These are phyloP conservation scores for Epistrophe grossulariae DNA, from an alignment of 2,888 invertebrate genomes.

Conservation along the genomic window DNA sequence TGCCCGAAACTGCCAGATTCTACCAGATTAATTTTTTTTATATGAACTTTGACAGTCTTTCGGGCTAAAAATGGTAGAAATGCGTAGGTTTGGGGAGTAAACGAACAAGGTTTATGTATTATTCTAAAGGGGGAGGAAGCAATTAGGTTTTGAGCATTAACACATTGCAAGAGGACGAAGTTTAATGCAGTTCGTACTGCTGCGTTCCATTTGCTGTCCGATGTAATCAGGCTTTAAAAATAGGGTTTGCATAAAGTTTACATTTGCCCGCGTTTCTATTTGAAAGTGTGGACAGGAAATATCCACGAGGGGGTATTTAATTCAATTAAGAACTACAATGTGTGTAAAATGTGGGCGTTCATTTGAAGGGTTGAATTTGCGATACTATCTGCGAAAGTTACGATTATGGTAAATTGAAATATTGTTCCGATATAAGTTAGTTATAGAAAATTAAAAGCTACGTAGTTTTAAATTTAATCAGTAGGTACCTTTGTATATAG, in stretches of 20 bases:
- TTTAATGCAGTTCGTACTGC: slow-evolving; percentile 52
- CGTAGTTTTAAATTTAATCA: not conserved
- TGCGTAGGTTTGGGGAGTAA: too few species aligned
- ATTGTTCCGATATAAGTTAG: slow-evolving; percentile 23
- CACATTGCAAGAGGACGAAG: slow-evolving; percentile 57
- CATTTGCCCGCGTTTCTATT: slow-evolving; percentile 42
- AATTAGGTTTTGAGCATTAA: slow-evolving; percentile 73
- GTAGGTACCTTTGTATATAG: not conserved
- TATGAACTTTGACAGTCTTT: too few species aligned
- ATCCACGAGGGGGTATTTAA: slow-evolving; percentile 51
- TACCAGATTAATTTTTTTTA: too few species aligned
- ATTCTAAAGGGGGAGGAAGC: slow-evolving; percentile 52
- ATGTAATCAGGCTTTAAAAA: slow-evolving; percentile 40
- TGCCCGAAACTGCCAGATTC: too few species aligned
- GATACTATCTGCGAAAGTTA: slow-evolving; percentile 58
- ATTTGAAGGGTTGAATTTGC: slow-evolving; percentile 43
- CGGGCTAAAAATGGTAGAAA: too few species aligned
- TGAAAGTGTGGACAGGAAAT: slow-evolving; percentile 49
- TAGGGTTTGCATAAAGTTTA: slow-evolving; percentile 18
- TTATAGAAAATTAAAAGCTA: slow-evolving; percentile 5
- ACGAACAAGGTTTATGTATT: too few species aligned
- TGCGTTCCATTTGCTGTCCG: slow-evolving; percentile 64
- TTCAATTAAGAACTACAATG: slow-evolving; percentile 53
- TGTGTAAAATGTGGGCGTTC: slow-evolving; percentile 52
- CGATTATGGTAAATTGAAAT: slow-evolving; percentile 51